Conservation (phyloP, 2,113 vertebrate species). For the Otis tarda region DNA sequence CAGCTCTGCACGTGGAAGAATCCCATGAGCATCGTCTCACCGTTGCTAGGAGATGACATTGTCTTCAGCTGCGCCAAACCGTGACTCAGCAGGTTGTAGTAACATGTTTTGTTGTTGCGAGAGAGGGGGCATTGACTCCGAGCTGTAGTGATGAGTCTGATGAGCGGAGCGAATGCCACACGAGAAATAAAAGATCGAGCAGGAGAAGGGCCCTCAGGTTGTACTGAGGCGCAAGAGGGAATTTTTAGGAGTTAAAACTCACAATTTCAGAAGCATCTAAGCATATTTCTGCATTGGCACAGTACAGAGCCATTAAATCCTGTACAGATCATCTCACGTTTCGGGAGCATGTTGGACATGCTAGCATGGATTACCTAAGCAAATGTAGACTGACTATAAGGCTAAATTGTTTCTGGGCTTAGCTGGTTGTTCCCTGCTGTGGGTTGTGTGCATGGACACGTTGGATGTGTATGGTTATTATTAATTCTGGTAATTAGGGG, state of each 20-base stretch:
- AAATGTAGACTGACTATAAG: not conserved
- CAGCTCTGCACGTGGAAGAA: not conserved
- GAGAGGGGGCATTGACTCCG: not conserved
- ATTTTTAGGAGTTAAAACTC: not conserved
- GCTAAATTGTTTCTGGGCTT: not conserved
- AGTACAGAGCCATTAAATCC: not conserved
- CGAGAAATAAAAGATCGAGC: rapidly evolving
- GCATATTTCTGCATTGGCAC: not conserved
- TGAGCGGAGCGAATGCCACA: not conserved
- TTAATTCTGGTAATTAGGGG: not conserved
- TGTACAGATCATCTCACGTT: not conserved
- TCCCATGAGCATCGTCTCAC: not conserved
- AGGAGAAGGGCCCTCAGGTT: not conserved
- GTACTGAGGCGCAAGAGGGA: not conserved
- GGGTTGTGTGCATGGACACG: rapidly evolving
- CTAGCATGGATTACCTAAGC: not conserved
- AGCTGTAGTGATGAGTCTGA: not conserved
- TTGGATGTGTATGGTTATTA: not conserved
- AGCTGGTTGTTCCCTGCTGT: not conserved
- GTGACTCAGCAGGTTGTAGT: slow-evolving; percentile 38
- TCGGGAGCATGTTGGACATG: not conserved
- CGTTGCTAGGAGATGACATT: not conserved
- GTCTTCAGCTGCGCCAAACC: not conserved
- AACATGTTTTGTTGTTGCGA: not conserved
- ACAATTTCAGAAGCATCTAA: not conserved